Evolutionary conservation across 2,888 invertebrate genomes (phyloP), one percentile per base, ranked within the genome.

Genomic region (Sphecodes monilicornis): DNA sequence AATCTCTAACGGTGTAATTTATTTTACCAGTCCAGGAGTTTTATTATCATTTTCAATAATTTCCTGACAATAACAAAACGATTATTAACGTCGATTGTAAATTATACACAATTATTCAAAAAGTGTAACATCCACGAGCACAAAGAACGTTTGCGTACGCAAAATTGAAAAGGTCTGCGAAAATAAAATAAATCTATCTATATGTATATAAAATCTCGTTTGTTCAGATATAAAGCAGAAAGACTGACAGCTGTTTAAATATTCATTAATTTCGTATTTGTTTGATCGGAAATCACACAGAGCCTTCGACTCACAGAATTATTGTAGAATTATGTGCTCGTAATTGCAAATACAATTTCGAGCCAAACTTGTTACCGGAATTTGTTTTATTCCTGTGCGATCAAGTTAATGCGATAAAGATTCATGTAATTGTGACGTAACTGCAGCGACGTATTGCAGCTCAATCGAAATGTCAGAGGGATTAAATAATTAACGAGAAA

Each of bases 261-360:
- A 29, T 16, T 29, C 60, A 16, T 60, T 29, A 29, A 60, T 60
- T 29, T 60, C 60, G 2, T 29, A 60, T 60, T 16, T 60, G 60
- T 60, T 60, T 60, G 60, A 29, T 6, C 29, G 60, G 16, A 60
- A 60, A 60, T 60, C 29, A 29, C 16, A 60, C 29, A 29, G 29
- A 60, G 29, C 29, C 29, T 60, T 60, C 29, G 16, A 29, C 60
- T 16, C 6, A 29, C 26, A 26, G 16, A 29, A 29, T 60, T 29
- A 29, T 60, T 16, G 26, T 29, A 29, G 29, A 60, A 60, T 60
- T 60, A 29, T 16, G 26, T 16, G 6, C 0, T 6, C 16, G 29
- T 60, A 60, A 60, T 60, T 60, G 29, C 16, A 60, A 60, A 60
- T 16, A 60, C 60, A 60, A 26, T 60, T 60, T 11, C 60, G 60